Conservation (phyloP, 2,113 vertebrate genomes). For the Campylorhamphus procurvoides region DNA sequence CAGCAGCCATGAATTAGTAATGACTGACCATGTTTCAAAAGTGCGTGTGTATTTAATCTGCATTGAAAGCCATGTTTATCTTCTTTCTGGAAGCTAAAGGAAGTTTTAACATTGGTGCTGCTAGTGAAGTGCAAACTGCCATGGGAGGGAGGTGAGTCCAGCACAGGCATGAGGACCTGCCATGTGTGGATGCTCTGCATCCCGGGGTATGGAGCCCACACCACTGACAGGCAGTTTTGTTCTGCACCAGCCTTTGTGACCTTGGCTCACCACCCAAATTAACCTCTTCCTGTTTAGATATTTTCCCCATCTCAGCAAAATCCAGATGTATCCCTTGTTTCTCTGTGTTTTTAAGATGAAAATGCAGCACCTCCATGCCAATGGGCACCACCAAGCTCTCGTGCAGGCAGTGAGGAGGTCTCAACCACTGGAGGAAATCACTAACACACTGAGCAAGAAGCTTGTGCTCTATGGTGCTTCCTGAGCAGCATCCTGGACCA, state of each 20-base stretch:
- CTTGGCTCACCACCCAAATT: background rate
- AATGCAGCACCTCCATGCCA: background rate
- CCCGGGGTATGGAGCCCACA: rapidly evolving
- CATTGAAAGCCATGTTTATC: background rate
- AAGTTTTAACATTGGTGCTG: background rate
- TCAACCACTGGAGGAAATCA: background rate
- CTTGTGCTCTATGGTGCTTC: background rate
- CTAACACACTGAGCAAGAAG: background rate
- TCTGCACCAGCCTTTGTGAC: background rate
- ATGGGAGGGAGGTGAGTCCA: background rate
- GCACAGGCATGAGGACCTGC: background rate
- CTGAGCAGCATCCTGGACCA: background rate
- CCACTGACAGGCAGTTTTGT: background rate
- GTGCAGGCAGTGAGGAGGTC: rapidly evolving
- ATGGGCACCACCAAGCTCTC: rapidly evolving
- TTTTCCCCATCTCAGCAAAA: rapidly evolving
- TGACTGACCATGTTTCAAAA: conserved; percentile 1
- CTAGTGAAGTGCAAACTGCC: background rate
- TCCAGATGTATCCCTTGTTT: background rate
- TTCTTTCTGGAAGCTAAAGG: conserved; percentile 1
- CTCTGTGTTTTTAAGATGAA: background rate
- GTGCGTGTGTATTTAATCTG: background rate
- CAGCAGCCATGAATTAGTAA: conserved; percentile 34
- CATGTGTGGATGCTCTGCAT: background rate
- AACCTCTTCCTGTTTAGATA: background rate